Evolutionary conservation across 2,113 vertebrate genomes (phyloP), one percentile per base, ranked within the genome.

Genomic region (Terrapene triunguis): DNA sequence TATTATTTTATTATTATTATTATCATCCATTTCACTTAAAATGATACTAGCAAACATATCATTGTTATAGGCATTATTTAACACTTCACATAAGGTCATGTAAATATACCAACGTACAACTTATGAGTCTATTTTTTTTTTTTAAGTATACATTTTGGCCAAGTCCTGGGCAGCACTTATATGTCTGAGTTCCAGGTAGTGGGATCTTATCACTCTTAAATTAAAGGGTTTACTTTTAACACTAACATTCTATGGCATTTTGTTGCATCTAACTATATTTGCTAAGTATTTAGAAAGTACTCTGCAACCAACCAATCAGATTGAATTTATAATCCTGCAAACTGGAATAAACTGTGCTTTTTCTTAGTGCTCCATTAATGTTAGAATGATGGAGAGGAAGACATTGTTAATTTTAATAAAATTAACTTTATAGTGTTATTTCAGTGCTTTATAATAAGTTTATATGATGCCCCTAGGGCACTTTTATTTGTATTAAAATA

Each of bases 391-490:
- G n/a, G 62, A 81, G 48, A 92, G 53, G 11, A 84, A 95, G 35
- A 11, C 80, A 89, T 32, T 80, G 55, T 94, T 96, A 93, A 93
- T 97, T 97, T 98, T 96, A 96, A 93, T 79, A 96, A 97, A 97
- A 96, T 97, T 96, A 96, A 96, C 78, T 93, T 94, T 92, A 19
- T 90, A 80, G 27, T 88, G 51, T 79, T 95, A 96, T 95, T 94
- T 96, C 81, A 94, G 0, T 82, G 59, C 55, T 96, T 97, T 92
- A 89, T 82, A 85, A 82, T 89, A 95, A 86, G 57, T 96, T 95
- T 92, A 32, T 95, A 51, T 87, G 82, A 57, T 97, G 87, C 69
- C 74, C 84, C 25, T n/a, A 44, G 78, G 94, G n/a, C 76, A 79
- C 16, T 80, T 95, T 76, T 95, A 57, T 93, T 95, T 92, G 80